Base-by-base conservation (phyloP, 2,113 vertebrate species). In the Microtus oregoni region DNA sequence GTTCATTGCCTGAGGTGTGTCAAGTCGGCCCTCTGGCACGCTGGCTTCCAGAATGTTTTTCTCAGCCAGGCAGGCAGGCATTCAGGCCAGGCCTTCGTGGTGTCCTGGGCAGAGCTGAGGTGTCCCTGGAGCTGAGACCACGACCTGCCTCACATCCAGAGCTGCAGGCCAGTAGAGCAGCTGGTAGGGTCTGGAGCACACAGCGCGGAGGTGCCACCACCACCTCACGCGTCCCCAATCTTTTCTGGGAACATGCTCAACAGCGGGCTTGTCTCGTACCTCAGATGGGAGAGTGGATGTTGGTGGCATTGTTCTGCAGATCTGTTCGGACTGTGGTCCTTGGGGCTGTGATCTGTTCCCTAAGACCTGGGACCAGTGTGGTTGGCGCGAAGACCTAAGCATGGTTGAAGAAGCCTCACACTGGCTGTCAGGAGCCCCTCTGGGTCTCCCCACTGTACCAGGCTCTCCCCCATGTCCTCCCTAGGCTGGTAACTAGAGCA, bases 1-100 rank as follows among this genome's bases (percentile, higher is more conserved):
- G 20, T 52, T n/a, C 70, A 76, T 72, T 30, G 19, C 61, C 72
- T 50, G 68, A 76, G 72, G 81, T 77, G 4, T 61, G 94, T 90
- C 76, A 2, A 52, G 30, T 41, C 44, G 26, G 89, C 32, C 94
- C 79, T 90, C 87, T 1, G 14, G 92, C 32, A 3, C 28, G 61
- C 95, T 91, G 91, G 94, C 94, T 90, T 92, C 91, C 11, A 3
- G 82, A 63, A 41, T 2, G 1, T 20, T 96, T 92, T 96, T 96
- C 97, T 95, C 89, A 91, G 97, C 94, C 94, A 96, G 58, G 92
- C 94, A 96, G 96, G 52, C 73, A 0, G 30, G 44, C 3, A 20
- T 78, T 90, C 2, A 3, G 73, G 95, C 97, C 94, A 95, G 92
- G 88, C 85, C 70, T 82, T 93, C 35, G 5, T 15, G 26, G 94